Conservation (phyloP, 2,113 vertebrate species). For the Sylvilagus bachmani region DNA sequence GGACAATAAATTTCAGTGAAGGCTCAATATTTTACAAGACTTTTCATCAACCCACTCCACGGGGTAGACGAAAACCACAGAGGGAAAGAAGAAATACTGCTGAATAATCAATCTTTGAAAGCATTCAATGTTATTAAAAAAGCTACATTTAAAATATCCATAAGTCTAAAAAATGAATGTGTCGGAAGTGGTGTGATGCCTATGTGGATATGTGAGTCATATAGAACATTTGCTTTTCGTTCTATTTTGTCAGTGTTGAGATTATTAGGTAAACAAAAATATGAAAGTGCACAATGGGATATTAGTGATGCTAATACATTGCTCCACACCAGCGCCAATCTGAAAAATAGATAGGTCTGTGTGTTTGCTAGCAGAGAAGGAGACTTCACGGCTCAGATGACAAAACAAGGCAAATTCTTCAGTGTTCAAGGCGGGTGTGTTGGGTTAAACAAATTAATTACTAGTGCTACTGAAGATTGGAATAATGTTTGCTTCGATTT, state of each 20-base stretch:
- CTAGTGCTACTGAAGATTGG: background rate
- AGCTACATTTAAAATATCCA: conserved; percentile 82
- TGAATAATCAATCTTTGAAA: conserved; percentile 86
- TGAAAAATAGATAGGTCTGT: conserved; percentile 63
- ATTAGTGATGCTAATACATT: conserved; percentile 67
- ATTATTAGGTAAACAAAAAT: conserved; percentile 62
- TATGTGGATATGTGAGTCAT: conserved; percentile 37
- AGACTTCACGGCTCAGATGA: conserved; percentile 27
- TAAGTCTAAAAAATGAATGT: conserved; percentile 83
- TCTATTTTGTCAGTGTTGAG: conserved; percentile 17
- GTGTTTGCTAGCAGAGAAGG: conserved; percentile 41
- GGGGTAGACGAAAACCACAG: conserved; percentile 84
- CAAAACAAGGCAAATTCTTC: conserved; percentile 24
- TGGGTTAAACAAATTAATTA: background rate
- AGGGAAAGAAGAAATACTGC: conserved; percentile 83
- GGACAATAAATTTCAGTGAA: conserved; percentile 89
- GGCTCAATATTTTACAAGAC: conserved; percentile 84
- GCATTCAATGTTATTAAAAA: conserved; percentile 82
- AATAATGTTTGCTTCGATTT: background rate
- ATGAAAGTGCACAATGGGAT: conserved; percentile 26
- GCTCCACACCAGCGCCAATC: conserved; percentile 2
- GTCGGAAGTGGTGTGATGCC: conserved; percentile 67
- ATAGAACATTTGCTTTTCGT: conserved; percentile 6
- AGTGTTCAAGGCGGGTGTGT: background rate
- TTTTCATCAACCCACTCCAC: conserved; percentile 85